Evolutionary conservation across 2,113 vertebrate genomes (phyloP), one percentile per base, ranked within the genome.

Genomic region (Alaudala cheleensis): DNA sequence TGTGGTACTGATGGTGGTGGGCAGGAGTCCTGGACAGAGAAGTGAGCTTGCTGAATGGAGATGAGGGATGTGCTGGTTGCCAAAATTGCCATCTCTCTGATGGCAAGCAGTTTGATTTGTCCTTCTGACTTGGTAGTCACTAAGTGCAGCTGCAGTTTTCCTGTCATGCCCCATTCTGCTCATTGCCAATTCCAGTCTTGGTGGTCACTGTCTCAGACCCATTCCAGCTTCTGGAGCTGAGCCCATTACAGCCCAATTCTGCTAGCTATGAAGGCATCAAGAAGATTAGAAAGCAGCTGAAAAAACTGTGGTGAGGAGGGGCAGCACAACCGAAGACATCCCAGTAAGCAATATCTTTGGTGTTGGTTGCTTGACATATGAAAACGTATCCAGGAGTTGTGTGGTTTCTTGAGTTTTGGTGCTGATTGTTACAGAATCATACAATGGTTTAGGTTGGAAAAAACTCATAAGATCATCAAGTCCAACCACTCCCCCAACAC

Each of bases 111-210:
- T 73, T 33, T 44, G 45, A 5, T 4, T 6, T 28, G 22, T 11
- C 5, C n/a, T 74, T 78, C 26, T 0, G 0, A 47, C 23, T 9
- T 44, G 4, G 26, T 78, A 4, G 0, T 70, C 29, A 21, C 20
- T 22, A 10, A n/a, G 23, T 11, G 5, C n/a, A 13, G 53, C 80
- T 74, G 31, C 4, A 4, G 14, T 70, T 79, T 82, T 61, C 24
- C 23, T 23, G 0, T 62, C 1, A 0, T 50, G 14, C 7, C 42
- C 14, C 0, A 0, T 86, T 47, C 58, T 81, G 17, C 33, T 91
- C 5, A 0, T 39, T 57, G 22, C 49, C 37, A 34, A 3, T 58
- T 5, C 7, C 1, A 6, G 0, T 57, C 20, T 37, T 14, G 0
- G 6, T 57, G 28, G 53, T 39, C 8, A 2, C 49, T 62, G 0